Percentiles rank a stretch among this genome's conserved stretches.
phyloP scores from a whole-genome alignment of 1,140 invertebrate species.

The Aporrectodea caliginosa region DNA sequence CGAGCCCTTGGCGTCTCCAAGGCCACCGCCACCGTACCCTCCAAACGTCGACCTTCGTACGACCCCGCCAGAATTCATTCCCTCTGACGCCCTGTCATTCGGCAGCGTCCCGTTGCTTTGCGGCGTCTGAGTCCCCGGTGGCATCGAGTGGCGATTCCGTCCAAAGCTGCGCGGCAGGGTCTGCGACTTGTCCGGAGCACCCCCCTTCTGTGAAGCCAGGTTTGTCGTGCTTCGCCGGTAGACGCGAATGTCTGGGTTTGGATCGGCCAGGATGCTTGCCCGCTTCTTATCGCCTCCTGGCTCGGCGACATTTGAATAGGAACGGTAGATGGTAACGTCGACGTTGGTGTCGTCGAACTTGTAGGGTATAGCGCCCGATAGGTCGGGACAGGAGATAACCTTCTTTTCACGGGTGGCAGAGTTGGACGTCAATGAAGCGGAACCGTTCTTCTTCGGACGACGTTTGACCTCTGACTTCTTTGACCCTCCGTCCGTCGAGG shows the following conservation, averaged over 20 bases:
- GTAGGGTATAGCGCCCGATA: neutral
- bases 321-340: neutral
- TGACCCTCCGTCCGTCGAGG: neutral
- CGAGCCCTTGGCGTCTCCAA: neutral
- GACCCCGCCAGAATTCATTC: neutral
- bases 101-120: neutral
- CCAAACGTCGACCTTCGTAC: neutral
- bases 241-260: neutral
- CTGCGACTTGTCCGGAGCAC: neutral
- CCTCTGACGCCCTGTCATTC: neutral
- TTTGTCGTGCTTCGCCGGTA: neutral
- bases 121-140: neutral
- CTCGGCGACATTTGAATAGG: neutral
- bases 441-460: neutral
- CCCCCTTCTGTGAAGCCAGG: neutral
- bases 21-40: too few species aligned
- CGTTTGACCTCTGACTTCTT: neutral
- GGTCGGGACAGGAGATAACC: neutral
- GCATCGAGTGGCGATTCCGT: neutral
- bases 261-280: neutral
- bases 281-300: neutral
- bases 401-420: neutral
- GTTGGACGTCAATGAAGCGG: neutral
- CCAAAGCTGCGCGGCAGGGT: neutral
- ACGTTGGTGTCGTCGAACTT: neutral